A percentile compares a stretch with the other conserved stretches of the same genome.
phyloP scores from a whole-genome alignment of 2,113 vertebrate genomes.

The Chelonoidis abingdonii region DNA sequence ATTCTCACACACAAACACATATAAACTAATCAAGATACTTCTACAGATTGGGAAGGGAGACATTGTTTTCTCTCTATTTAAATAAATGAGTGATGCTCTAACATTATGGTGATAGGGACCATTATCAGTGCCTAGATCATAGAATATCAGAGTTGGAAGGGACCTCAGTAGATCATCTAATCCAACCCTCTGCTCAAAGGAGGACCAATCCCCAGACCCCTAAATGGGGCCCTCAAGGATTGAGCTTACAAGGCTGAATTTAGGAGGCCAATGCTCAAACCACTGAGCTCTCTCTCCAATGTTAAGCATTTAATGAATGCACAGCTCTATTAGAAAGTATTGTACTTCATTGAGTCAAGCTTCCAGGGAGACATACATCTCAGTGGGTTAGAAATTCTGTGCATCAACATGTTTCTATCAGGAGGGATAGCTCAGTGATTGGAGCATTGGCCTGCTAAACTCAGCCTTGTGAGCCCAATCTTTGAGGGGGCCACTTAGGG shows the following conservation, averaged over 20 bases:
- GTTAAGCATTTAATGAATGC: neutral
- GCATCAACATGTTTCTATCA: neutral
- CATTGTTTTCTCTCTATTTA: neutral
- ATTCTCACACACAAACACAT: neutral
- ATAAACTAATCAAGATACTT: neutral
- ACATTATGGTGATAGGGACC: neutral
- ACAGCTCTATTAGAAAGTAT: neutral
- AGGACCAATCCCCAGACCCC: too few relatives aligned
- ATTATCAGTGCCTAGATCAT: neutral
- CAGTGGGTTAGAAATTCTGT: neutral
- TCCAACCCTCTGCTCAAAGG: too few relatives aligned
- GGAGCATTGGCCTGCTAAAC: too few relatives aligned
- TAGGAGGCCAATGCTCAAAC: too few relatives aligned
- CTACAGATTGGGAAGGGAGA: neutral
- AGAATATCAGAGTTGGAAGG: too few relatives aligned
- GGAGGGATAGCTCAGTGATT: too few relatives aligned
- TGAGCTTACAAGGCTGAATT: too few relatives aligned
- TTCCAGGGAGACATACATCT: neutral
- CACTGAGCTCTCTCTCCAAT: neutral
- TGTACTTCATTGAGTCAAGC: neutral
- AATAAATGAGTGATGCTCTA: fast-evolving
- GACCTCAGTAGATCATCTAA: too few relatives aligned
- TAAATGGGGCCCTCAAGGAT: too few relatives aligned
- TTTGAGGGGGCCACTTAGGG: too few relatives aligned
- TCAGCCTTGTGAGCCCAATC: too few relatives aligned